phyloP scores from a whole-genome alignment of 2,888 invertebrate species.

The Lottia scabra region DNA sequence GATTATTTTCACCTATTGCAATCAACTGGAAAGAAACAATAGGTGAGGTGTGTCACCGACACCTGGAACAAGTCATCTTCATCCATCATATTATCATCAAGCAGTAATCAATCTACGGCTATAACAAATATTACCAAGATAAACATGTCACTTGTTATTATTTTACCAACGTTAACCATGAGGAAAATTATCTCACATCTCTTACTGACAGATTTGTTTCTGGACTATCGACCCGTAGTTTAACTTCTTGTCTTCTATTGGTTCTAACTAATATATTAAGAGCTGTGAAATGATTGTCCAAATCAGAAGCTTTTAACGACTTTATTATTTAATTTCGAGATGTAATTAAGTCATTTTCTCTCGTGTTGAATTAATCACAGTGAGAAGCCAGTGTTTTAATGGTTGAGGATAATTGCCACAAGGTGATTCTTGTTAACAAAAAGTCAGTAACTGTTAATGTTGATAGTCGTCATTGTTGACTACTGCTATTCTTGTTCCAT shows the following conservation, averaged over 20 bases:
- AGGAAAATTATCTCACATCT: no score
- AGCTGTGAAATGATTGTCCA: neutral
- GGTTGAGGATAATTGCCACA: no score
- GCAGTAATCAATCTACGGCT: neutral
- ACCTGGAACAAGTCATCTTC: neutral
- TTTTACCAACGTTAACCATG: no score
- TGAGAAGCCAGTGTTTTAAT: no score
- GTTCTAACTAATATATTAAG: conserved; percentile 2
- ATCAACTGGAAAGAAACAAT: neutral
- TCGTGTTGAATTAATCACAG: neutral
- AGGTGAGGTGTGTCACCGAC: neutral
- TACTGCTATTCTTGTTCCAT: no score
- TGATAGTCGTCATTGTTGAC: no score
- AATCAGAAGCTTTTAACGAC: conserved; percentile 4
- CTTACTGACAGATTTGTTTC: no score
- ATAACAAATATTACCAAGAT: no score
- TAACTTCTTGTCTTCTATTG: neutral
- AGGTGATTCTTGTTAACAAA: no score
- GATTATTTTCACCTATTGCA: neutral
- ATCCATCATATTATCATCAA: conserved; percentile 1
- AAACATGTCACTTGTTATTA: no score
- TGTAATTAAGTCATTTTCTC: conserved; percentile 4
- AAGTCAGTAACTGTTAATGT: no score
- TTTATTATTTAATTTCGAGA: conserved; percentile 4
- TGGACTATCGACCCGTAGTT: no score